These are phyloP conservation scores for Ameiurus melas DNA, from an alignment of 2,113 vertebrate genomes.

Conservation along the genomic window DNA sequence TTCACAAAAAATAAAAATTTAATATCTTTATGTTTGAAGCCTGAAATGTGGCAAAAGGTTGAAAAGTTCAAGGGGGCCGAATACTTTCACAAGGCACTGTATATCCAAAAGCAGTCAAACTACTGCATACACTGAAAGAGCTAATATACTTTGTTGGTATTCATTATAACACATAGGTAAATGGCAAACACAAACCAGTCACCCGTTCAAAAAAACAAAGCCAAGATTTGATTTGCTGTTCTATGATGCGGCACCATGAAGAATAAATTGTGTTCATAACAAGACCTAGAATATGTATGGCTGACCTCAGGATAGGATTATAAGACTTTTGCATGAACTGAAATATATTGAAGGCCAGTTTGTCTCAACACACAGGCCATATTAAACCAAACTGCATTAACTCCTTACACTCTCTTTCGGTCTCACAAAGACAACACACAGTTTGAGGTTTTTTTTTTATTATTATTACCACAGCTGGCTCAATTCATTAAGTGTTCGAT, in stretches of 20 bases:
- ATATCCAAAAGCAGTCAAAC: conserved; percentile 43
- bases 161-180: background rate
- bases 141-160: background rate
- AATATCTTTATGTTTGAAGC: too few relatives aligned
- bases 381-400: background rate
- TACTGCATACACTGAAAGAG: background rate
- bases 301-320: background rate
- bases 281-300: background rate
- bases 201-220: background rate
- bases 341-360: background rate
- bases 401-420: background rate
- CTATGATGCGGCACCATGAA: background rate
- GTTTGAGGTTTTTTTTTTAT: background rate
- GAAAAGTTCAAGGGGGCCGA: too few relatives aligned
- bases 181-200: background rate
- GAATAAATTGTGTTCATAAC: conserved; percentile 1
- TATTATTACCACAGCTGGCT: background rate
- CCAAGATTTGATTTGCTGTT: background rate
- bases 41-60: too few relatives aligned
- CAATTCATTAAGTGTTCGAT: background rate
- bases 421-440: background rate
- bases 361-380: background rate
- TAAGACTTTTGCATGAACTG: background rate
- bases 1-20: too few relatives aligned
- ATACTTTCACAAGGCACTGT: too few relatives aligned